Base-by-base conservation (phyloP, 2,888 invertebrate genomes). In the Phaedon cochleariae region DNA sequence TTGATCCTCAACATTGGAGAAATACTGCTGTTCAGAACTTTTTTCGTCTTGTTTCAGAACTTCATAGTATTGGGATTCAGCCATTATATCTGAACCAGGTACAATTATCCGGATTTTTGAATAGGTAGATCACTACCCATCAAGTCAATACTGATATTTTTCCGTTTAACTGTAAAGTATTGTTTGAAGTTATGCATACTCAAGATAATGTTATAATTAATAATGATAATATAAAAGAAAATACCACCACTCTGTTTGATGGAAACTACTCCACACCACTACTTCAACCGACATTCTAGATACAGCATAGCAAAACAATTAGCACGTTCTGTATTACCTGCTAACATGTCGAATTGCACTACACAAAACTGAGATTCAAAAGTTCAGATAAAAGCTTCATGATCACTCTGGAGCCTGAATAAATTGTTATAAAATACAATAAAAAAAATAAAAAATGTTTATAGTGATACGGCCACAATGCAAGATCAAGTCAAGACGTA, bases 21-120 rank as follows among this genome's bases (percentile, higher is more conserved):
- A 90, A 78, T 87, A 88, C 77, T 89, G 87, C 78, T 89, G 87
- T 81, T 87, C 78, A 68, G 86, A 84, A 77, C 84, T 84, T 80
- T 85, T 86, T 75, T 81, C 79, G 59, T 85, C 83, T 84, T 86
- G 87, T 80, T 87, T 80, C 81, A 89, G 86, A 80, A 90, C 88
- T 77, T 90, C 90, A 82, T 87, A 90, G 84, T 88, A 90, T 83
- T 90, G 90, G 22, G 62, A 53, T 48, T 68, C 64, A 82, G 90
- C 90, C 91, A 91, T 91, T 67, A 81, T 83, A 53, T 20, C 7
- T 10, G 3, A 10, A 41, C 3, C 41, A 41, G 34, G 7, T 9
- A 7, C 5, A 34, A 34, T 34, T 9, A 7, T 34, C 34, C 15
- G 7, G 26, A 5, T 3, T 26, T 26, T 26, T 7, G 7, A 26